Conservation (phyloP, 2,113 vertebrate genomes). For the Hippocampus comes region DNA sequence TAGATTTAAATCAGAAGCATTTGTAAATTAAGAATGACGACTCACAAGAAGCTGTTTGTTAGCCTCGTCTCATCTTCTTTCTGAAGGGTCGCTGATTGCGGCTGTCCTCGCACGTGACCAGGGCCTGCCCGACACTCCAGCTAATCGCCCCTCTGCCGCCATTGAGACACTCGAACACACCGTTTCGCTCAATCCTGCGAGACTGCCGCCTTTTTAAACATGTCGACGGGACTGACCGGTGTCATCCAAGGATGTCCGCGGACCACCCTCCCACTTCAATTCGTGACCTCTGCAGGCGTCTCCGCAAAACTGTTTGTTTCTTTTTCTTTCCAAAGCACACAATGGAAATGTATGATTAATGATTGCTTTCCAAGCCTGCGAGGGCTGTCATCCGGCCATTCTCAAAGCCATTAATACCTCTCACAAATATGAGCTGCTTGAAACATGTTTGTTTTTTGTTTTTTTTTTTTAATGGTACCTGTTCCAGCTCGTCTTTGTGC, state of each 20-base stretch:
- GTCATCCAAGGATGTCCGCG: slow-evolving; percentile 24
- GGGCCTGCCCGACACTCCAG: slow-evolving; percentile 54
- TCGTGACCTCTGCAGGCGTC: slow-evolving; percentile 48
- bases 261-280: slow-evolving; percentile 52
- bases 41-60: slow-evolving; percentile 21
- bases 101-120: slow-evolving; percentile 28
- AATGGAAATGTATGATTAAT: slow-evolving; percentile 62
- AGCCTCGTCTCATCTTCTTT: slow-evolving; percentile 26
- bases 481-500: slow-evolving; percentile 26
- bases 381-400: slow-evolving; percentile 46
- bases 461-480: slow-evolving; percentile 40
- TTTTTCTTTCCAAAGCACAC: slow-evolving; percentile 33
- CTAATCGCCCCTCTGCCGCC: slow-evolving; percentile 67
- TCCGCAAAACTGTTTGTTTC: slow-evolving; percentile 5
- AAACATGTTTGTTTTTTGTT: slow-evolving; percentile 23
- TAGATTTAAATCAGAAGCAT: slow-evolving; percentile 3
- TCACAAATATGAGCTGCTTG: slow-evolving; percentile 35
- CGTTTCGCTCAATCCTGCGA: slow-evolving; percentile 21
- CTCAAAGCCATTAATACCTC: slow-evolving; percentile 53
- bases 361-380: slow-evolving; percentile 36
- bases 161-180: slow-evolving; percentile 49
- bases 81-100: slow-evolving; percentile 52
- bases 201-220: neutral
- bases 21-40: slow-evolving; percentile 14
- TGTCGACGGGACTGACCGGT: neutral